Evolutionary conservation across 2,113 vertebrate species (phyloP).

Genomic region (Anarhynchus alexandrinus): DNA sequence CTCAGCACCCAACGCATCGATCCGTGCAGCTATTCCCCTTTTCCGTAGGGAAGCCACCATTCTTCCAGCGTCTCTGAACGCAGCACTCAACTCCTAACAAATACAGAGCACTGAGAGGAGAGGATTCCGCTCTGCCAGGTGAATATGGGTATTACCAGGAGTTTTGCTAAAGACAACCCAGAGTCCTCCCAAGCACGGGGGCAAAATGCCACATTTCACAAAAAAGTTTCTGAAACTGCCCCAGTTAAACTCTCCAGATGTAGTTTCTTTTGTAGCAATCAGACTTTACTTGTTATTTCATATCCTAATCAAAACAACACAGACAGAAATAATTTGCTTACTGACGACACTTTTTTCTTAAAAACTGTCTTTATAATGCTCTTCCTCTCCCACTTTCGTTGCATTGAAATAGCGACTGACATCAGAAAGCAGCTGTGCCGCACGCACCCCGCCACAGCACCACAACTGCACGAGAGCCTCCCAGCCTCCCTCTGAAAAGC

Average conservation of each 20-base stretch:
- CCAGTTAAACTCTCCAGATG: conserved; percentile 66
- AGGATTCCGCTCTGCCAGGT: background rate
- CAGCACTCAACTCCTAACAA: background rate
- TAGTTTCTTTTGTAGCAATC: conserved; percentile 69
- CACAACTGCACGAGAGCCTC: conserved; percentile 59
- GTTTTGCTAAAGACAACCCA: background rate
- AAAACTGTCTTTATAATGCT: conserved; percentile 54
- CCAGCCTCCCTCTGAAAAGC: conserved; percentile 22
- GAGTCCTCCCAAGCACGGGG: background rate
- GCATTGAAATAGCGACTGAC: conserved; percentile 63
- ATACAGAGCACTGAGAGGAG: background rate
- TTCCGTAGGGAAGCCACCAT: background rate
- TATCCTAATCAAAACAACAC: conserved; percentile 67
- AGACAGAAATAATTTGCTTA: conserved; percentile 70
- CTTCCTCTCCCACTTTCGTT: conserved; percentile 58
- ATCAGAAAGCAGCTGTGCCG: conserved; percentile 69
- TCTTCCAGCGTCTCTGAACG: background rate
- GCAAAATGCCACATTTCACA: background rate
- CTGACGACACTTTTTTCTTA: conserved; percentile 58
- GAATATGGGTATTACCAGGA: background rate
- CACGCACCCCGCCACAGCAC: background rate
- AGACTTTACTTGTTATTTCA: conserved; percentile 67
- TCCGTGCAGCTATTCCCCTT: rapidly evolving
- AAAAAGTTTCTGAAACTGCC: conserved; percentile 40
- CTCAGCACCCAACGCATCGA: rapidly evolving